A percentile compares a stretch with the other conserved stretches of the same genome.
Evolutionary conservation across 2,113 vertebrate genomes (phyloP).

Genomic region (Lonchura striata): DNA sequence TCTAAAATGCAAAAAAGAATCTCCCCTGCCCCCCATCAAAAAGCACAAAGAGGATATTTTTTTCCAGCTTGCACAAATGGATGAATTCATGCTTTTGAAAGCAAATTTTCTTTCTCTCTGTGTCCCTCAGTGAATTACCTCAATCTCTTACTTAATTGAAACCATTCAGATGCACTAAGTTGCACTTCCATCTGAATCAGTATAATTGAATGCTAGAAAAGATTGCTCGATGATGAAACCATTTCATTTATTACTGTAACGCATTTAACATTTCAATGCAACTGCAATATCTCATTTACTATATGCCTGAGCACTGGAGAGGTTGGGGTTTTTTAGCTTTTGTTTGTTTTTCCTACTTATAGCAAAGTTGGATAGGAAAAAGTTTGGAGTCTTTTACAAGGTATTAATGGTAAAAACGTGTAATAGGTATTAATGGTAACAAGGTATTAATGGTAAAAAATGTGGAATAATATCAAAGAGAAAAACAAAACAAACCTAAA

Average conservation of each 20-base stretch:
- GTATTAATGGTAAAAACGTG: neutral
- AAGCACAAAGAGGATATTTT: neutral
- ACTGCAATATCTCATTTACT: neutral
- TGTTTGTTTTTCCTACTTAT: neutral
- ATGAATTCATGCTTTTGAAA: neutral
- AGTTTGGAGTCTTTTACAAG: neutral
- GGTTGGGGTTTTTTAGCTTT: neutral
- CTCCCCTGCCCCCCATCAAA: fast-evolving
- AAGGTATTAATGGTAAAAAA: neutral
- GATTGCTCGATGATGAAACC: neutral
- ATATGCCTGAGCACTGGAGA: neutral
- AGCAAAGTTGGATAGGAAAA: neutral
- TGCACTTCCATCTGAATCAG: neutral
- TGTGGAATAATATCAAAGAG: neutral
- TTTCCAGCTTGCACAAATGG: neutral
- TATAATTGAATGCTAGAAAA: constrained; percentile 4
- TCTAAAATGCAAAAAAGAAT: neutral
- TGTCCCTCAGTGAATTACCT: neutral
- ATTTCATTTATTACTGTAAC: neutral
- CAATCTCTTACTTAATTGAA: neutral
- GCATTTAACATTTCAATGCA: neutral
- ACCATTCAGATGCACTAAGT: neutral
- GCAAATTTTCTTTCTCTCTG: neutral
- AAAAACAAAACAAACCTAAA: neutral
- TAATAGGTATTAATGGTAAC: neutral